These are phyloP conservation scores for Lithophane ornitopus DNA, from an alignment of 2,888 invertebrate genomes.

Conservation along the genomic window DNA sequence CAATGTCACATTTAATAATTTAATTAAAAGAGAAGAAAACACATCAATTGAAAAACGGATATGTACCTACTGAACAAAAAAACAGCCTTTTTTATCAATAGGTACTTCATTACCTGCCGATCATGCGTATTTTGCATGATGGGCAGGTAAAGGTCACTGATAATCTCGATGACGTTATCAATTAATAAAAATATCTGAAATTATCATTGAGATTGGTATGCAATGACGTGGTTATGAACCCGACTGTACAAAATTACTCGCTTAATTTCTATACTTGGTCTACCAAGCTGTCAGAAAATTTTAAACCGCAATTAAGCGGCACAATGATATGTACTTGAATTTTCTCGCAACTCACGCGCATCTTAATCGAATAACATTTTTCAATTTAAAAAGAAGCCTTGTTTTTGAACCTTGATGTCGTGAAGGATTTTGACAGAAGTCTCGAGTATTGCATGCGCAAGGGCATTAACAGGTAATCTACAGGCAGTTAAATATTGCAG, in stretches of 20 bases:
- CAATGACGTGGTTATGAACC: background rate
- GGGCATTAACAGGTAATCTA: conserved; percentile 52
- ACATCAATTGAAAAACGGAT: too few relatives aligned
- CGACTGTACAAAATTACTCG: conserved; percentile 27
- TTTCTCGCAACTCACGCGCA: background rate
- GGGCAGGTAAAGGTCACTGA: conserved; percentile 22
- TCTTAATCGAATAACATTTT: background rate
- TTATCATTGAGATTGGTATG: background rate
- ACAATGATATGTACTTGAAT: background rate
- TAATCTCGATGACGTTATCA: conserved; percentile 1
- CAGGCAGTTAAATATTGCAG: conserved; percentile 57
- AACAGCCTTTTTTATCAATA: too few relatives aligned
- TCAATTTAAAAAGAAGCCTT: background rate
- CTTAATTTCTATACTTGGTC: conserved; percentile 5
- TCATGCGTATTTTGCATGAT: too few relatives aligned
- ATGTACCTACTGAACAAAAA: too few relatives aligned
- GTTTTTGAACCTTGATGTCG: conserved; percentile 28
- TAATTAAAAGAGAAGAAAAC: too few relatives aligned
- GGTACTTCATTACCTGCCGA: too few relatives aligned
- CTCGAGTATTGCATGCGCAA: conserved; percentile 59
- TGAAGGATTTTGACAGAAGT: conserved; percentile 37
- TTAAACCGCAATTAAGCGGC: background rate
- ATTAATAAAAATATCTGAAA: conserved; percentile 14
- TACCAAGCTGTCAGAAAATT: conserved; percentile 13
- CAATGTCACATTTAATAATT: too few relatives aligned